Base-by-base conservation (phyloP, 2,797 vertebrate genomes). In the Choloepus didactylus region DNA sequence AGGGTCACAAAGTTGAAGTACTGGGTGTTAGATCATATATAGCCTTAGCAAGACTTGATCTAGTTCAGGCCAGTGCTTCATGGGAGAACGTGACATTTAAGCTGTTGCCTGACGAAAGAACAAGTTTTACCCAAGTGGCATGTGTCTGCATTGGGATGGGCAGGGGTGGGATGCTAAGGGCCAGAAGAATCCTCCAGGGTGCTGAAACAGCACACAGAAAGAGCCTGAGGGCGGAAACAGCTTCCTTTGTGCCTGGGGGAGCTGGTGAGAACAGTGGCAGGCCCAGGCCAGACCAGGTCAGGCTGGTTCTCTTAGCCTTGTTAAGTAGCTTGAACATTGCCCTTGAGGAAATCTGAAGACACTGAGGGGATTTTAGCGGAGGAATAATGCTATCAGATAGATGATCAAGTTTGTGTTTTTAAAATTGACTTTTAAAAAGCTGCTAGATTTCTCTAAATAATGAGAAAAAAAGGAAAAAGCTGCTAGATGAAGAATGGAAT, bases 401-500 rank as follows among this genome's bases (percentile, higher is more conserved):
- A 60, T 54, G 59, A 89, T 54, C 44, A 64, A 60, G 81, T 87
- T 29, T 86, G 21, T 25, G 56, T 66, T 77, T 94, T 92, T 85
- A 18, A 76, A 62, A 75, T 29, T 88, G 70, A 79, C 60, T 19
- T 54, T 64, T 84, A 35, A 67, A 60, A 95, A 46, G 66, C 56
- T 38, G 15, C 21, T 35, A 56, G 7, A 69, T 27, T 35, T 35
- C 35, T 35, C 35, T 35, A 35, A 35, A 35, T 35, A 35, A 35
- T 35, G 35, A 35, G 35, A 35, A 35, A 35, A 35, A 35, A 35
- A 35, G 35, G 35, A 35, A 69, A 75, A 94, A 46, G 67, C 59
- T 35, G 18, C 29, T 35, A 56, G 9, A 69, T n/a, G 76, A 70
- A 80, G 62, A 91, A 66, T n/a, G 56, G 94, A 92, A 94, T 94